phyloP scores from a whole-genome alignment of 92 coral and sea anemone genomes.

The Paragorgia papillata region DNA sequence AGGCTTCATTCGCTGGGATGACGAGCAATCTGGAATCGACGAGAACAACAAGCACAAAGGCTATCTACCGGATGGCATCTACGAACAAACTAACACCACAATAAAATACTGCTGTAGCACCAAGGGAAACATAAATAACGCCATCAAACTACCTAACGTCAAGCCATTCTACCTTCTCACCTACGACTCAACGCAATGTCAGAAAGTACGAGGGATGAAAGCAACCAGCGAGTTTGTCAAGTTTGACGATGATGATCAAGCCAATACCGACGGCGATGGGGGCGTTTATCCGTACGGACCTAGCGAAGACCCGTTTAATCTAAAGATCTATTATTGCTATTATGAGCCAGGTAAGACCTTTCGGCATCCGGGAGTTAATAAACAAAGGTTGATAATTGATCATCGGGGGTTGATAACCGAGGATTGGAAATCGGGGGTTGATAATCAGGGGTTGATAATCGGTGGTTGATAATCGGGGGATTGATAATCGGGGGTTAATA shows the following conservation, averaged over 20 bases:
- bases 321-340: constrained; percentile 93
- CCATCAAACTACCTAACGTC: constrained; percentile 89
- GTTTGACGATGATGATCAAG: constrained; percentile 97
- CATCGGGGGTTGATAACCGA: too few species aligned
- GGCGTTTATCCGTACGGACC: constrained; percentile 98
- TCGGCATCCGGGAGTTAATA: too few species aligned
- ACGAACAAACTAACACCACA: constrained; percentile 81
- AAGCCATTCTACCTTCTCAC: constrained; percentile 91
- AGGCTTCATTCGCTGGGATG: constrained; percentile 98
- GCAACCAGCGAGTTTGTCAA: constrained; percentile 93
- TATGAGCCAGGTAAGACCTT: constrained; percentile 91
- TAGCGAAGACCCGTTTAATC: constrained; percentile 96
- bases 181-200: constrained; percentile 94
- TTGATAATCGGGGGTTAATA: too few species aligned
- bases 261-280: constrained; percentile 87
- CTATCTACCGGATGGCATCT: constrained; percentile 85
- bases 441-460: too few species aligned
- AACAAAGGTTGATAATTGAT: too few species aligned
- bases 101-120: constrained; percentile 97
- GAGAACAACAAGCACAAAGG: constrained; percentile 75
- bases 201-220: constrained; percentile 83
- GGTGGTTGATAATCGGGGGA: too few species aligned
- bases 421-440: too few species aligned
- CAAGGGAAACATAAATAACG: constrained; percentile 89
- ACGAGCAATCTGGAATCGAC: constrained; percentile 90